phyloP scores from a whole-genome alignment of 2,888 invertebrate species.

The Bugulina stolonifera region DNA sequence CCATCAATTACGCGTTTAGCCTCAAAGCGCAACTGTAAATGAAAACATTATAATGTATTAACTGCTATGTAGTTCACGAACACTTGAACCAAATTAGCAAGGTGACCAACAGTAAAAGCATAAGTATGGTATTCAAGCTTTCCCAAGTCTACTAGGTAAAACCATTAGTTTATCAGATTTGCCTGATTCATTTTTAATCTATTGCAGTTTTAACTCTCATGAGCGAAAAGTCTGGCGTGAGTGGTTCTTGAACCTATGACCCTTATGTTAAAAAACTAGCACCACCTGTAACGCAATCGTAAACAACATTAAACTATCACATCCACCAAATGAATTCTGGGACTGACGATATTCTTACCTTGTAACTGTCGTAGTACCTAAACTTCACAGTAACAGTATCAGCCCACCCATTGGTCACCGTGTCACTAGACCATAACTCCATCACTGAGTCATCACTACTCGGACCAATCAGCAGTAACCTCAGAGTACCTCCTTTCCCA shows the following conservation, averaged over 20 bases:
- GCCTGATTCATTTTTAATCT: no score
- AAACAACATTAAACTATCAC: neutral
- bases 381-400: neutral
- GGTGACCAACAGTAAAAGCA: no score
- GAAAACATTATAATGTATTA: neutral
- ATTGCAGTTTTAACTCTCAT: no score
- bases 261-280: no score
- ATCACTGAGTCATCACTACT: neutral
- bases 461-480: neutral
- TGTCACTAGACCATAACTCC: slow-evolving; percentile 8
- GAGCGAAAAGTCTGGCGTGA: no score
- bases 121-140: no score
- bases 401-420: slow-evolving; percentile 17
- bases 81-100: no score
- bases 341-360: neutral
- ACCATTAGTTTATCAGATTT: no score
- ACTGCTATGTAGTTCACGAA: no score
- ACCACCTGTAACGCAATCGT: neutral
- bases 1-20: neutral
- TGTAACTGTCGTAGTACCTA: slow-evolving; percentile 6
- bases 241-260: no score
- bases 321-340: neutral
- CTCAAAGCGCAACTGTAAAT: neutral
- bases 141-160: no score
- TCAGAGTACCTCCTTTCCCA: neutral